phyloP scores from a whole-genome alignment of 2,797 vertebrate species.

The Hirundo rustica region DNA sequence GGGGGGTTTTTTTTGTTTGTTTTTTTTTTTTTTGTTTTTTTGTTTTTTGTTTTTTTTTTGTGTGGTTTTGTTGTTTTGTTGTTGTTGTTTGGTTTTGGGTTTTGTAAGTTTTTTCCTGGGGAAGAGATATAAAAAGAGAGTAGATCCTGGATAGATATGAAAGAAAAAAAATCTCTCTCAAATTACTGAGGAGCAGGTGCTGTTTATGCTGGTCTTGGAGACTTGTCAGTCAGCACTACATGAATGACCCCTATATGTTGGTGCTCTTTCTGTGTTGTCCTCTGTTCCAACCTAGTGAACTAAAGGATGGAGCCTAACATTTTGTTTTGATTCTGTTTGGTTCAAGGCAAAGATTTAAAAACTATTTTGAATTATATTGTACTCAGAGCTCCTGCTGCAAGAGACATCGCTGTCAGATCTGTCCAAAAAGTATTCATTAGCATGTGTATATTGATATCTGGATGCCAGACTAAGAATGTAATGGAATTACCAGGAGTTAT shows the following conservation, averaged over 20 bases:
- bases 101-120: neutral
- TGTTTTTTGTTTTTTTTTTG: too few relatives aligned
- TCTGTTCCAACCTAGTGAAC: neutral
- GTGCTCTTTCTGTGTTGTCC: neutral
- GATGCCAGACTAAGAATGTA: neutral
- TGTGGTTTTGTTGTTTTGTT: neutral
- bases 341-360: neutral
- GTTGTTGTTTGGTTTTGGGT: neutral
- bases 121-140: neutral
- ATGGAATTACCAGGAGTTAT: neutral
- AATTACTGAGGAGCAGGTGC: neutral
- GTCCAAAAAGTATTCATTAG: neutral
- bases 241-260: accelerated
- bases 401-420: neutral
- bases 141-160: neutral
- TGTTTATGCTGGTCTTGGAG: neutral
- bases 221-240: neutral
- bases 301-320: neutral
- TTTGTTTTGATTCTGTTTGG: neutral
- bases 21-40: neutral
- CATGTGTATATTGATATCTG: neutral
- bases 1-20: neutral
- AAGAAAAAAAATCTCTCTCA: neutral
- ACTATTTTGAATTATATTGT: neutral
- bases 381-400: neutral